A percentile compares a stretch with the other conserved stretches of the same genome.
phyloP scores from a whole-genome alignment of 2,888 invertebrate genomes.

The Argyresthia goedartella region DNA sequence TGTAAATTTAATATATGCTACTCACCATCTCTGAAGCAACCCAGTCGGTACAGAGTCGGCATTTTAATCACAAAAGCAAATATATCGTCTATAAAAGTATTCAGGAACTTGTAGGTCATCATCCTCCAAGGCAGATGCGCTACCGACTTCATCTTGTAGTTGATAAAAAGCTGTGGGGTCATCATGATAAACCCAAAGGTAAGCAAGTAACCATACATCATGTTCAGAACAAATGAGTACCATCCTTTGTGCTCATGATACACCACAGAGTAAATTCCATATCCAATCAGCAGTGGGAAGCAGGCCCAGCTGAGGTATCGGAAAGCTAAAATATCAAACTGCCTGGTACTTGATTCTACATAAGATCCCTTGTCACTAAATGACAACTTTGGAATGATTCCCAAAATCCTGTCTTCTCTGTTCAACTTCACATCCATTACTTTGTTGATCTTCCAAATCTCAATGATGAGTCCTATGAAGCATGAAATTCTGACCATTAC shows the following conservation, averaged over 20 bases:
- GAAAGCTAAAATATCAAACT: conserved; percentile 96
- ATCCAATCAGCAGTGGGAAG: conserved; percentile 93
- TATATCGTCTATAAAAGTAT: conserved; percentile 99
- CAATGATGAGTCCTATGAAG: conserved; percentile 94
- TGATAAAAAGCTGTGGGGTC: conserved; percentile 99
- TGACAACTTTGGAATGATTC: conserved; percentile 82
- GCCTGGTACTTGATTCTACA: conserved; percentile 91
- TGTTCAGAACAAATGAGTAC: conserved; percentile 97
- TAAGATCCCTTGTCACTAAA: conserved; percentile 98
- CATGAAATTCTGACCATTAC: conserved; percentile 95
- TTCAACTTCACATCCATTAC: conserved; percentile 84
- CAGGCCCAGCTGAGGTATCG: conserved; percentile 96
- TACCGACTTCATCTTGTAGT: conserved; percentile 98
- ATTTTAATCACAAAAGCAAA: conserved; percentile 99
- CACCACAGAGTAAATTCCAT: conserved; percentile 93
- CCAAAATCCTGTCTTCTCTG: conserved; percentile 80
- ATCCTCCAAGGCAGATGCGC: conserved; percentile 99
- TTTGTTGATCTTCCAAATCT: conserved; percentile 99
- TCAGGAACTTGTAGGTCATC: conserved; percentile 99
- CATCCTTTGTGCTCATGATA: conserved; percentile 99
- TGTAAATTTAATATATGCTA: conserved; percentile 9
- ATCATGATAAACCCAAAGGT: conserved; percentile 99
- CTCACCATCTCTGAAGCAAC: conserved; percentile 96
- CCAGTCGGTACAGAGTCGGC: conserved; percentile 98
- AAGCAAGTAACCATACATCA: conserved; percentile 97